Evolutionary conservation across 2,888 invertebrate species (phyloP).

Genomic region (Sinodicranocentrus sp.): DNA sequence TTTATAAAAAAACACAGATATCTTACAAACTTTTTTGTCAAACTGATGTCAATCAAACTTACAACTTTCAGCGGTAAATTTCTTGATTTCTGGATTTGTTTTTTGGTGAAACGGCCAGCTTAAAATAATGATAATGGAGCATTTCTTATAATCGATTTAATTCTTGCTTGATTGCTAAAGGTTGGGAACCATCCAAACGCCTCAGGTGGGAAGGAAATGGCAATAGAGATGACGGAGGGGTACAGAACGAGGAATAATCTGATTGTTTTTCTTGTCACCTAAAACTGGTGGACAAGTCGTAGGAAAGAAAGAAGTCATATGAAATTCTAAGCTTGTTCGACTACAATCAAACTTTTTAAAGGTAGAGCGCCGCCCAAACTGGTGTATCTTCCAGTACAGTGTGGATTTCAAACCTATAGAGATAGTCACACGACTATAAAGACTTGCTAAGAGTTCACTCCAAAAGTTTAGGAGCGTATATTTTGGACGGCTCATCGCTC

Average conservation of each 20-base stretch:
- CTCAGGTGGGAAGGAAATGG: background rate
- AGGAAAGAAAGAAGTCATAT: conserved; percentile 23
- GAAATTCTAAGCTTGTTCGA: conserved; percentile 6
- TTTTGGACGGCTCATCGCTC: conserved; percentile 88
- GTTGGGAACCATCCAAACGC: conserved; percentile 6
- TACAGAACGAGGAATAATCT: background rate
- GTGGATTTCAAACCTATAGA: conserved; percentile 87
- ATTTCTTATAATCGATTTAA: too few relatives aligned
- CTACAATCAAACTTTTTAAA: conserved; percentile 32
- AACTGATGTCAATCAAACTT: too few relatives aligned
- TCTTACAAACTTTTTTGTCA: too few relatives aligned
- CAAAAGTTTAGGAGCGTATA: conserved; percentile 80
- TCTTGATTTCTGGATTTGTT: too few relatives aligned
- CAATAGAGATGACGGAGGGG: background rate
- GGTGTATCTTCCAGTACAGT: conserved; percentile 83
- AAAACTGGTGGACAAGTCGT: background rate
- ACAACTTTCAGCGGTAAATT: too few relatives aligned
- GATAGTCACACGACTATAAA: conserved; percentile 83
- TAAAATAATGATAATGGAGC: too few relatives aligned
- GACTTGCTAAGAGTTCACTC: conserved; percentile 82
- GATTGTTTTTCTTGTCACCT: conserved; percentile 39
- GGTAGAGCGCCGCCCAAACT: conserved; percentile 81
- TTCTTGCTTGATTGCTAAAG: background rate
- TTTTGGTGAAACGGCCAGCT: too few relatives aligned
- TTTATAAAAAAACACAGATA: too few relatives aligned